Base-by-base conservation (phyloP, 2,113 vertebrate species). In the Noctilio leporinus region DNA sequence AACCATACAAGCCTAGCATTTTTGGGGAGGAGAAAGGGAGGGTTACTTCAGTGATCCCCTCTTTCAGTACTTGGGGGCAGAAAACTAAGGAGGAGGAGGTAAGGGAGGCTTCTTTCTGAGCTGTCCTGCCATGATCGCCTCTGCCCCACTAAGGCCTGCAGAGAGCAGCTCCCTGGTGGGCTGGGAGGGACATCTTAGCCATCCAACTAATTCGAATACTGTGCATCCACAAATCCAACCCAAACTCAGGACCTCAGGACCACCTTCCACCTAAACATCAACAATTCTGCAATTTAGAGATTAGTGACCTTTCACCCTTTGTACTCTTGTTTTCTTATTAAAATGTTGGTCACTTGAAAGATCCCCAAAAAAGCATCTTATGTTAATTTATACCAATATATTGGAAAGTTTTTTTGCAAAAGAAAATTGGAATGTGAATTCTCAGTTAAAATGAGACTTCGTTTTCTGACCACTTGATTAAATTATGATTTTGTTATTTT, bases 401-500 rank as follows among this genome's bases (percentile, higher is more conserved):
- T 84, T 57, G 84, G 53, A 81, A 94, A 93, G 67, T 57, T 53
- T 40, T 91, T 87, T 57, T 51, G 40, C 73, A 73, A 69, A 91
- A 91, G 81, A 92, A 95, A 94, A 94, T 73, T 82, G 53, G 72
- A 95, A 92, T 93, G 43, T 93, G 92, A 94, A 92, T 93, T 92
- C 67, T 86, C 45, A 57, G 83, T 96, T 65, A 40, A 95, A 97
- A 81, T 73, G 70, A 90, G 69, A 86, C 94, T 94, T 87, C 17
- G 51, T 85, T 87, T 87, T 88, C n/a, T 72, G 57, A 5, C 78
- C 67, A 65, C 78, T 95, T 77, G 76, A 76, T 88, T 89, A 92
- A 59, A 77, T 96, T 89, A 11, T 76, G 55, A 87, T 87, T 88
- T 89, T 43, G 94, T 96, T 95, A 93, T 95, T 87, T 96, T 93